Conservation (phyloP, 30 jellyfish, hydroid and myxozoan genomes). For the Pelagia noctiluca region DNA sequence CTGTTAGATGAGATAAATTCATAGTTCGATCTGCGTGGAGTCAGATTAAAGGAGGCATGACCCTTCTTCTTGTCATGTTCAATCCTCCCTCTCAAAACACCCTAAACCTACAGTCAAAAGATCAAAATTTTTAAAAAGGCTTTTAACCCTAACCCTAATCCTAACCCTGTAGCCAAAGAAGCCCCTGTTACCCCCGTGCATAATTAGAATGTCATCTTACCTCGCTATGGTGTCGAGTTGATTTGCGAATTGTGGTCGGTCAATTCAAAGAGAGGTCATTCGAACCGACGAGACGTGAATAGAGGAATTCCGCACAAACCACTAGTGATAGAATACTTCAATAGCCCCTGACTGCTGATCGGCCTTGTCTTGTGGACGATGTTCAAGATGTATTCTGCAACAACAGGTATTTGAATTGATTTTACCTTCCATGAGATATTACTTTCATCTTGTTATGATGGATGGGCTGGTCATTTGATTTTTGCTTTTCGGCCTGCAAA, state of each 20-base stretch:
- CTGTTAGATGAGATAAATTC: neutral
- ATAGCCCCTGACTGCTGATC: no score
- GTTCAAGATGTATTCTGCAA: neutral
- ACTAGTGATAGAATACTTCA: no score
- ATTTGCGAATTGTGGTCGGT: neutral
- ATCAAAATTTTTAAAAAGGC: no score
- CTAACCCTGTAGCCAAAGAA: neutral
- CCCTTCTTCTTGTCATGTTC: slow-evolving; percentile 15
- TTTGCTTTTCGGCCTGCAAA: no score
- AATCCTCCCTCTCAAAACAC: slow-evolving; percentile 24
- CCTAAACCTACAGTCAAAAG: no score
- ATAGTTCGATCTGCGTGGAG: slow-evolving; percentile 15
- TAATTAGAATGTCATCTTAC: neutral
- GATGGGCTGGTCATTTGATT: no score
- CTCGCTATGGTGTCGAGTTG: neutral
- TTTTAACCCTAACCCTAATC: no score
- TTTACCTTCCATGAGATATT: no score
- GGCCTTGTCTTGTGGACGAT: neutral
- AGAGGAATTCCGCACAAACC: no score
- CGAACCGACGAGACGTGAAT: no score
- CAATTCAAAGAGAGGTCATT: neutral
- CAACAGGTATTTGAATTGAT: no score
- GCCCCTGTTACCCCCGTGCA: slow-evolving; percentile 2
- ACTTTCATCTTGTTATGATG: no score
- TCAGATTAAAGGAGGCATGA: slow-evolving; percentile 19